Conservation (phyloP, 1,140 invertebrate genomes). For the Zaprionus capensis region DNA sequence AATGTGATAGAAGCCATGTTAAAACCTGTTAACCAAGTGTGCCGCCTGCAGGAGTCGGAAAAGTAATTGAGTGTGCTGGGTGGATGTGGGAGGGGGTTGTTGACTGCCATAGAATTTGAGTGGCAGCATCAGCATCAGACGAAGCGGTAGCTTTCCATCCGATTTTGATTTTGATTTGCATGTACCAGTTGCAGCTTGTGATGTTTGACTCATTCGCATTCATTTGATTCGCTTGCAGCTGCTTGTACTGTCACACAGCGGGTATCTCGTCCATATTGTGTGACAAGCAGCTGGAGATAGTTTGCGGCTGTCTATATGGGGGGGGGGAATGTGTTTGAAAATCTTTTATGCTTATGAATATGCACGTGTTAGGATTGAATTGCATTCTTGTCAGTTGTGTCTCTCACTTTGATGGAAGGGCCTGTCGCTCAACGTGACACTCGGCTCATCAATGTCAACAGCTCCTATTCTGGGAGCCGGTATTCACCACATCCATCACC, state of each 20-base stretch:
- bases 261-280: conserved; percentile 36
- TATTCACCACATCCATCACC: conserved; percentile 5
- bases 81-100: conserved; percentile 3
- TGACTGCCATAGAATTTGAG: conserved; percentile 56
- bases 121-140: conserved; percentile 55
- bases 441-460: conserved; percentile 16
- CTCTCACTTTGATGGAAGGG: conserved; percentile 55
- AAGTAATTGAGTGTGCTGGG: neutral
- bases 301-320: neutral
- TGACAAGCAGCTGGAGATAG: conserved; percentile 16
- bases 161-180: conserved; percentile 63
- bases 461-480: neutral
- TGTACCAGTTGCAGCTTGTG: conserved; percentile 61
- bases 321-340: conserved; percentile 20
- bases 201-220: conserved; percentile 63
- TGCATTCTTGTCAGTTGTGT: conserved; percentile 52
- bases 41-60: neutral
- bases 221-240: conserved; percentile 62
- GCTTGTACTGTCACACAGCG: conserved; percentile 38
- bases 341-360: conserved; percentile 80
- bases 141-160: conserved; percentile 24
- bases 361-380: conserved; percentile 53
- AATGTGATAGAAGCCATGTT: neutral
- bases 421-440: conserved; percentile 32
- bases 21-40: neutral